A percentile compares a stretch with the other conserved stretches of the same genome.
Evolutionary conservation across 2,888 invertebrate genomes (phyloP).

Genomic region (Nephrocerus scutellatus): DNA sequence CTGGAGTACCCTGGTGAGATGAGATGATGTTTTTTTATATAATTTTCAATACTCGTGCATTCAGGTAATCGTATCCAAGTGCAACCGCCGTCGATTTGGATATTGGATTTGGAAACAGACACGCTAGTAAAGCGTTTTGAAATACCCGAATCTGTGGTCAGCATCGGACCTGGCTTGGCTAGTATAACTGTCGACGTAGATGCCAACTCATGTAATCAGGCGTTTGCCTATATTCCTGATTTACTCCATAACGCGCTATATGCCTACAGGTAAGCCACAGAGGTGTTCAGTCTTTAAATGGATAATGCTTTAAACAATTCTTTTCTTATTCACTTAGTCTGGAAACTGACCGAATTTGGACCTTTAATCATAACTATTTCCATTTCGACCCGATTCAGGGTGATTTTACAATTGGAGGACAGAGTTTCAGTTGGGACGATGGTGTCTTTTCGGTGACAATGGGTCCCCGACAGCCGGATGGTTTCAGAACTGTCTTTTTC

Average conservation of each 20-base stretch:
- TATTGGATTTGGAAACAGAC: slow-evolving; percentile 60
- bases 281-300: neutral
- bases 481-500: slow-evolving; percentile 62
- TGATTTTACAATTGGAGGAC: slow-evolving; percentile 59
- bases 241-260: slow-evolving; percentile 34
- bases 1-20: slow-evolving; percentile 58
- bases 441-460: slow-evolving; percentile 69
- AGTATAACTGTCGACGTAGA: slow-evolving; percentile 63
- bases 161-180: slow-evolving; percentile 53
- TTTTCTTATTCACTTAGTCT: slow-evolving; percentile 51
- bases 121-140: slow-evolving; percentile 53
- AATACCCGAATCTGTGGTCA: slow-evolving; percentile 42
- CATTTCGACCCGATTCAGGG: slow-evolving; percentile 64
- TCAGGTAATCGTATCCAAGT: slow-evolving; percentile 44
- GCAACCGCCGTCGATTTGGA: slow-evolving; percentile 57
- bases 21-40: neutral
- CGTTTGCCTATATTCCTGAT: slow-evolving; percentile 63
- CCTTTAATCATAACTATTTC: slow-evolving; percentile 67
- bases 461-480: slow-evolving; percentile 50
- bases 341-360: slow-evolving; percentile 59
- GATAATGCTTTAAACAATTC: neutral
- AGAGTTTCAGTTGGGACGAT: slow-evolving; percentile 71
- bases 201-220: slow-evolving; percentile 52
- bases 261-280: slow-evolving; percentile 43
- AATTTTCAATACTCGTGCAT: neutral